Base-by-base conservation (phyloP, 1,140 invertebrate genomes). In the Tetramorium simillimum region DNA sequence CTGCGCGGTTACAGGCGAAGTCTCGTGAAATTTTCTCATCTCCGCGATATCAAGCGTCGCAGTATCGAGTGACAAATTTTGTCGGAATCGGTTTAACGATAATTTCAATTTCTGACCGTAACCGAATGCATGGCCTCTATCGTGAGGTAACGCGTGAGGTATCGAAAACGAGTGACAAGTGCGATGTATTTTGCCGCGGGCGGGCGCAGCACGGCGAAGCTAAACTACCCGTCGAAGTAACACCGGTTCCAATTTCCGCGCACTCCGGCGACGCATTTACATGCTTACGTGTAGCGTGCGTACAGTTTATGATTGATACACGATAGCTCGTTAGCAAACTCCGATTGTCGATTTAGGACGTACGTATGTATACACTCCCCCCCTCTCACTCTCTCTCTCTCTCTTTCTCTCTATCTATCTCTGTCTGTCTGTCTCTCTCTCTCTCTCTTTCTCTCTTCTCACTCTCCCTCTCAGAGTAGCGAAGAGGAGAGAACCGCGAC, bases 241-340 rank as follows among this genome's bases (percentile, higher is more conserved):
- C 63, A 53, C 5, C 63, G 46, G 60, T 37, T 76, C 40, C 56
- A 40, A 75, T 75, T 37, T 49, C 40, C 33, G 33, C 72, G 16
- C 14, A 10, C 76, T 33, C 33, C 12, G 21, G 46, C 49, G 18
- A 73, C 9, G 53, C 10, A 84, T 73, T 81, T 67, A 67, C 33
- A 10, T 80, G 46, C 73, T 81, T 81, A 82, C 28, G n/a, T 69
- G 28, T 80, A 77, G 24, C n/a, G 51, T 72, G 62, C 58, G 62
- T 53, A 10, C 40, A 46, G 46, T 86, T 77, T 73, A 73, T 18
- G n/a, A 82, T 81, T 49, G 85, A 84, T 43, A 86, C 24, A 67
- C 5, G 51, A 82, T 73, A 75, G 60, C 53, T 86, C 75, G 75
- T 85, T 75, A 85, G 49, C 51, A n/a, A 51, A 78, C 53, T 78